Percentiles rank a stretch among this genome's conserved stretches.
Conservation (phyloP, 2,797 vertebrate species). For the Ciconia nigra region DNA sequence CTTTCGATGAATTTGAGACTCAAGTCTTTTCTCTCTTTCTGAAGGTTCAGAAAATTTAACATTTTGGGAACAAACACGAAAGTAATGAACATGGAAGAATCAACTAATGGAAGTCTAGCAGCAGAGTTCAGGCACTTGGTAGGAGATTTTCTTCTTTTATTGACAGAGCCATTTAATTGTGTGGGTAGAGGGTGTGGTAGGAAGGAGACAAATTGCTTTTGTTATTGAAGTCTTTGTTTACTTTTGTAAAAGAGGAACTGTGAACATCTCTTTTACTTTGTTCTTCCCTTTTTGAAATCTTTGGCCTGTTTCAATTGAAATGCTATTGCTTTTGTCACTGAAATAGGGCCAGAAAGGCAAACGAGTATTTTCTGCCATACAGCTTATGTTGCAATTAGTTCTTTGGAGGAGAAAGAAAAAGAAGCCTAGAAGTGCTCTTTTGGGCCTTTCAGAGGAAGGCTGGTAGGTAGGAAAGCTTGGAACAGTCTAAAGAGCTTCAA, state of each 20-base stretch:
- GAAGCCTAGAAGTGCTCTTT: background rate
- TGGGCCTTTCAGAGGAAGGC: background rate
- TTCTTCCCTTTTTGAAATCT: background rate
- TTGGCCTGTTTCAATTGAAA: background rate
- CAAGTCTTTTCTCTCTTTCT: background rate
- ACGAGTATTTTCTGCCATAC: background rate
- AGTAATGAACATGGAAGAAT: slow-evolving; percentile 99
- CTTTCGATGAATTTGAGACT: background rate
- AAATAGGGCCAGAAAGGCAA: background rate
- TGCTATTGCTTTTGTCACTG: background rate
- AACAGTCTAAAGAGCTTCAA: background rate
- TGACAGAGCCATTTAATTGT: background rate
- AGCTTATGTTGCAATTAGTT: background rate
- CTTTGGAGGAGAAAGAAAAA: background rate
- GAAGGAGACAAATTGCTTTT: background rate
- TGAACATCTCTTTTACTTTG: background rate
- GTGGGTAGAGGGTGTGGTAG: background rate
- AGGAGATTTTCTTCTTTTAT: background rate
- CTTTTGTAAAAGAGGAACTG: background rate
- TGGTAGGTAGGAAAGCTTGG: background rate
- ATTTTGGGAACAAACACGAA: slow-evolving; percentile 92
- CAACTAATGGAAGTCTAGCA: slow-evolving; percentile 90
- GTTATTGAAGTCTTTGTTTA: background rate
- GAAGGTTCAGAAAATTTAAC: slow-evolving; percentile 92
- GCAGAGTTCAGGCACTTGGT: slow-evolving; percentile 97